phyloP scores from a whole-genome alignment of 1,140 invertebrate species.

The Oedothorax gibbosus region DNA sequence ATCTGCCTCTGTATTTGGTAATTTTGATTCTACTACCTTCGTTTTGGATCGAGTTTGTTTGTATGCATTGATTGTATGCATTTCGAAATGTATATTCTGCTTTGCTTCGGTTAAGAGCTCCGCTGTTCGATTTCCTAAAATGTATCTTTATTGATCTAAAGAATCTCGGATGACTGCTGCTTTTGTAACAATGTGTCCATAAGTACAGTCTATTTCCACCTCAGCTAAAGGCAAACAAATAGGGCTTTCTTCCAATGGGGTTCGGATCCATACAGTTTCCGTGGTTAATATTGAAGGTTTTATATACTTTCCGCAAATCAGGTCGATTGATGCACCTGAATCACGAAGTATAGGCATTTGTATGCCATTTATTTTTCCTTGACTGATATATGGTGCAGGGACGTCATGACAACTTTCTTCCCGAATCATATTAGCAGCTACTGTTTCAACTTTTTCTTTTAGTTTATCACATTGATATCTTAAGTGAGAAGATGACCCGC shows the following conservation, averaged over 20 bases:
- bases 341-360: neutral
- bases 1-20: too few relatives aligned
- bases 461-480: too few relatives aligned
- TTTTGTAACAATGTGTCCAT: neutral
- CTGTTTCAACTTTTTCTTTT: too few relatives aligned
- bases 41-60: conserved; percentile 4
- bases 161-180: neutral
- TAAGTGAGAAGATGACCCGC: too few relatives aligned
- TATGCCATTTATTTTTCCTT: neutral
- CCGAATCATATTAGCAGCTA: neutral
- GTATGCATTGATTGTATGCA: neutral
- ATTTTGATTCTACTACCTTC: neutral
- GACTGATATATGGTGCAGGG: neutral
- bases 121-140: neutral
- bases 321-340: neutral
- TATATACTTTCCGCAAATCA: neutral
- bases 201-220: neutral
- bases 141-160: conserved; percentile 3
- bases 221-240: neutral
- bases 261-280: conserved; percentile 10
- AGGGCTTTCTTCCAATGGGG: neutral
- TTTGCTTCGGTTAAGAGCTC: neutral
- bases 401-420: neutral
- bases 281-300: neutral
- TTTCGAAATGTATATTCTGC: neutral